Evolutionary conservation across 2,797 vertebrate genomes (phyloP), one percentile per base, ranked within the genome.

Genomic region (Acipenser transmontanus): DNA sequence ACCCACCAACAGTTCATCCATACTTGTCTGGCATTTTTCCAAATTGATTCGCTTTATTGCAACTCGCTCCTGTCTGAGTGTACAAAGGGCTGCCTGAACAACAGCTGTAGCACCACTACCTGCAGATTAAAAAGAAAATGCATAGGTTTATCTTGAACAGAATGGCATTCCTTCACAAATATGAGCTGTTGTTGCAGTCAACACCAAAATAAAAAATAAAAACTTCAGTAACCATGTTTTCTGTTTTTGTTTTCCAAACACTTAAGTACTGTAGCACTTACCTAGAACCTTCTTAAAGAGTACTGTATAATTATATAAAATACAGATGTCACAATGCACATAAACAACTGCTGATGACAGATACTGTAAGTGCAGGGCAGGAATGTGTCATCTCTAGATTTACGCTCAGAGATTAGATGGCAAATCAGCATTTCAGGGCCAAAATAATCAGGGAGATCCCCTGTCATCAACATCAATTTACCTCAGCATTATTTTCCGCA

Each of bases 1-100:
- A 88, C 94, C 95, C 91, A 98, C 96, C 84, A 99, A 85, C 65
- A 99, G 87, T 79, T 99, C 97, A 66, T 99, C 97, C 97, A 99
- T 99, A 89, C 96, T 99, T 81, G 96, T 99, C 84, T 99, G 97
- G 89, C 97, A 99, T 90, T 99, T 99, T 85, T 99, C 97, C 90
- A 99, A 83, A 88, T 99, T 99, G 89, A 99, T 99, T 81, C 97
- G 92, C 86, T 99, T 99, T 87, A 99, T 98, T 82, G 97, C 97
- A 72, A 99, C 97, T 0, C 96, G 93, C 80, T 99, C 97, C 83
- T 95, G 94, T 83, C 95, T 90, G 76, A 95, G 96, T 85, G 91
- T 91, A 81, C 96, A 99, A 47, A 99, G 91, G 0, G 97, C 97
- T 20, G 97, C 96, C 88, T 99, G 97, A 63, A 99, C 97, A 78